Conservation (phyloP, 2,113 vertebrate genomes). For the Oncorhynchus keta region DNA sequence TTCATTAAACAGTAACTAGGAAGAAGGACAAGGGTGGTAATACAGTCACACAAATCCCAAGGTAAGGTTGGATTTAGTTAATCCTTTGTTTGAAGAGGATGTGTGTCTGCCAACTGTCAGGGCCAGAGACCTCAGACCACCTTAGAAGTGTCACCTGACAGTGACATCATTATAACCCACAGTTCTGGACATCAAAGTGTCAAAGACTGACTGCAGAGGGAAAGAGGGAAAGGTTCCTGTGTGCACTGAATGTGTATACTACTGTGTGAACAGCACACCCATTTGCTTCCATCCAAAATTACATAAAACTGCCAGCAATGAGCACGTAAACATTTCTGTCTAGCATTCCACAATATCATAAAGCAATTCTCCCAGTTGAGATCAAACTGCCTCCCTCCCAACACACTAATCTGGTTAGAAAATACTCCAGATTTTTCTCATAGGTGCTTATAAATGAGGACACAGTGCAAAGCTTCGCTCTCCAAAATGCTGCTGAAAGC, state of each 20-base stretch:
- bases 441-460: not conserved
- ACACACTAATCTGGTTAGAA: not conserved
- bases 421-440: not conserved
- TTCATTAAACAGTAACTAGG: conserved; percentile 2
- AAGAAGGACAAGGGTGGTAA: not conserved
- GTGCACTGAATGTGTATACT: not conserved
- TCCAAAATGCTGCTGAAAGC: not conserved
- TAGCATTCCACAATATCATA: not conserved
- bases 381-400: not conserved
- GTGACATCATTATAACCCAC: not conserved
- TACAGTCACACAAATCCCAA: not conserved
- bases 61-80: not conserved
- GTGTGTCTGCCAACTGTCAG: not conserved
- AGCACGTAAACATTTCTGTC: not conserved
- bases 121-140: not conserved
- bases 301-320: not conserved
- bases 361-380: not conserved
- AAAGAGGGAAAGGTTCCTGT: not conserved
- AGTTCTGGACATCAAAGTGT: not conserved
- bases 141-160: not conserved
- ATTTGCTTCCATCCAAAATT: not conserved
- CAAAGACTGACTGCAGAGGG: not conserved
- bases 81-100: conserved; percentile 1
- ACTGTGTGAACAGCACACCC: not conserved
- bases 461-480: not conserved